Conservation (phyloP, 2,888 invertebrate genomes). For the Melinaea marsaeus region DNA sequence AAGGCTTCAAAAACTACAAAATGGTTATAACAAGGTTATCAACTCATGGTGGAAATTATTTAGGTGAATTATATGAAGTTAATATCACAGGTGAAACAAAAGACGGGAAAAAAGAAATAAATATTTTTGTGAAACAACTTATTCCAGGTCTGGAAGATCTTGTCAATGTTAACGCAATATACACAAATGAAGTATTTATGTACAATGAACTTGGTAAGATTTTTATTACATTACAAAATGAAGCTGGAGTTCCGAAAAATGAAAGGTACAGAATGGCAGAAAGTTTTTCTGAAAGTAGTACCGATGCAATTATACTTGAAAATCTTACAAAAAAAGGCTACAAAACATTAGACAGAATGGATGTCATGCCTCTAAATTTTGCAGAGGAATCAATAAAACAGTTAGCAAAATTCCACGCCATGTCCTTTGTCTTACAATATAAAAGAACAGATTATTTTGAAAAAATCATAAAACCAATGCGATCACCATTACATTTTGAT, state of each 20-base stretch:
- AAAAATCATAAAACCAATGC: constrained; percentile 36
- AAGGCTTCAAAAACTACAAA: constrained; percentile 37
- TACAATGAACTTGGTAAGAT: constrained; percentile 40
- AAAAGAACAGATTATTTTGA: constrained; percentile 33
- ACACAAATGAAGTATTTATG: constrained; percentile 41
- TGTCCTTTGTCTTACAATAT: constrained; percentile 38
- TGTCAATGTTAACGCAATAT: constrained; percentile 36
- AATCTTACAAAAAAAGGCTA: constrained; percentile 45
- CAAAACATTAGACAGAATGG: constrained; percentile 34
- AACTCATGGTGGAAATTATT: constrained; percentile 49
- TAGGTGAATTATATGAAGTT: constrained; percentile 45
- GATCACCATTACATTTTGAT: constrained; percentile 29
- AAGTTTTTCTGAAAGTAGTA: constrained; percentile 39
- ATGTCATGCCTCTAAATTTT: constrained; percentile 37
- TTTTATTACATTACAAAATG: constrained; percentile 38
- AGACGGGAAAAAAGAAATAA: constrained; percentile 41
- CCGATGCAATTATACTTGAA: constrained; percentile 47
- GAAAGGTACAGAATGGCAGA: constrained; percentile 42
- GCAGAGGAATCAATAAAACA: constrained; percentile 37
- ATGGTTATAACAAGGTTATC: constrained; percentile 34
- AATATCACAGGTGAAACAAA: constrained; percentile 46
- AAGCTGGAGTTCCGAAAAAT: constrained; percentile 38
- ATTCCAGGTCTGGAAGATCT: constrained; percentile 32
- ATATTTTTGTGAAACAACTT: constrained; percentile 49
- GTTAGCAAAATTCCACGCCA: constrained; percentile 40